Conservation (phyloP, 2,113 vertebrate species). For the Tonatia bakeri region DNA sequence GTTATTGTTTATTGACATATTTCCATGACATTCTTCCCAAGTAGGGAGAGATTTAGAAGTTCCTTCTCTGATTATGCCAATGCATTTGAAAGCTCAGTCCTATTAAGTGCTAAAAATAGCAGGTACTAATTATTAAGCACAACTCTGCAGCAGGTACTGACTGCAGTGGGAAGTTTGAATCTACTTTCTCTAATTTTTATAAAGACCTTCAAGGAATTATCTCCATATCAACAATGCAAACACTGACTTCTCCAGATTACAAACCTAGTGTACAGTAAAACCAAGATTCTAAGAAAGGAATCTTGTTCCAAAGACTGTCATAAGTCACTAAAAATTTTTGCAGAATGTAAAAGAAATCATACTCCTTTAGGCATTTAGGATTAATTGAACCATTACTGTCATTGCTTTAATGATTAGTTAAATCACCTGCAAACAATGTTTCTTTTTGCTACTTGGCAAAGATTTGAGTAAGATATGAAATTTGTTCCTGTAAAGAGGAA, state of each 20-base stretch:
- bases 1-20: background rate
- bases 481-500: background rate
- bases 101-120: background rate
- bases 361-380: background rate
- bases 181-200: background rate
- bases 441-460: background rate
- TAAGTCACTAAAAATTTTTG: background rate
- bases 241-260: background rate
- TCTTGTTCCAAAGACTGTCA: background rate
- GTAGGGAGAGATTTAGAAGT: background rate
- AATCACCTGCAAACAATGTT: background rate
- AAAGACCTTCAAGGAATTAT: slow-evolving; percentile 3
- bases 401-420: background rate
- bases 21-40: background rate
- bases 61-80: background rate
- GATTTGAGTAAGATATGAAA: background rate
- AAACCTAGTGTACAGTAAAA: background rate
- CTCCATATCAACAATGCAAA: background rate
- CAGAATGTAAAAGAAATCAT: background rate
- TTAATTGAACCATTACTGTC: background rate
- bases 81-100: background rate
- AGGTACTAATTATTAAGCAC: background rate
- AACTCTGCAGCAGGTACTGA: background rate
- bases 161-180: background rate
- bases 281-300: background rate